Conservation (phyloP, 2,888 invertebrate species). For the Chloromyia formosa region DNA sequence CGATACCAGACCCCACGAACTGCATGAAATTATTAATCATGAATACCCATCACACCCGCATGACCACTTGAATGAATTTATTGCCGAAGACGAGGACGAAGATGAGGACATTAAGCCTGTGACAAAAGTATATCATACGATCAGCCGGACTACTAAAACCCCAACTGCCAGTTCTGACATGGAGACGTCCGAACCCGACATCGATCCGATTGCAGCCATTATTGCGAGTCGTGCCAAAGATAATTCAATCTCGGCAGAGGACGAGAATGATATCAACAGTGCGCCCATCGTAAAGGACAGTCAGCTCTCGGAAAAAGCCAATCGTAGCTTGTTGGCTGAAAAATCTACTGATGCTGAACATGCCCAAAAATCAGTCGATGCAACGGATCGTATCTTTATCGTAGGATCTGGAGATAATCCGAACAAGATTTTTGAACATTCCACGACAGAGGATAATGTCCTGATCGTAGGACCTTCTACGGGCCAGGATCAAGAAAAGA, state of each 20-base stretch:
- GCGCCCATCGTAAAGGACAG: not conserved
- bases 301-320: not conserved
- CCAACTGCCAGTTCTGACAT: not conserved
- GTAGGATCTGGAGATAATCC: not conserved
- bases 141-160: constrained; percentile 44
- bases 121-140: constrained; percentile 45
- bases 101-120: constrained; percentile 45
- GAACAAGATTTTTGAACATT: not conserved
- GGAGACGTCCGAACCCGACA: not conserved
- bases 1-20: not conserved
- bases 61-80: not conserved
- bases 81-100: constrained; percentile 16
- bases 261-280: not conserved
- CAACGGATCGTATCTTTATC: not conserved
- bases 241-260: constrained; percentile 11
- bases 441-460: not conserved
- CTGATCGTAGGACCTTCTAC: constrained; percentile 2
- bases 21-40: not conserved
- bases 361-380: not conserved
- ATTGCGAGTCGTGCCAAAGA: constrained; percentile 3
- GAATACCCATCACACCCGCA: not conserved
- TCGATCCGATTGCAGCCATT: not conserved
- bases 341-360: no score
- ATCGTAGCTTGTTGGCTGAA: not conserved
- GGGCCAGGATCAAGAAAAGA: not conserved